Evolutionary conservation across 1,140 invertebrate species (phyloP), one percentile per base, ranked within the genome.

Genomic region (Microvelia longipes): DNA sequence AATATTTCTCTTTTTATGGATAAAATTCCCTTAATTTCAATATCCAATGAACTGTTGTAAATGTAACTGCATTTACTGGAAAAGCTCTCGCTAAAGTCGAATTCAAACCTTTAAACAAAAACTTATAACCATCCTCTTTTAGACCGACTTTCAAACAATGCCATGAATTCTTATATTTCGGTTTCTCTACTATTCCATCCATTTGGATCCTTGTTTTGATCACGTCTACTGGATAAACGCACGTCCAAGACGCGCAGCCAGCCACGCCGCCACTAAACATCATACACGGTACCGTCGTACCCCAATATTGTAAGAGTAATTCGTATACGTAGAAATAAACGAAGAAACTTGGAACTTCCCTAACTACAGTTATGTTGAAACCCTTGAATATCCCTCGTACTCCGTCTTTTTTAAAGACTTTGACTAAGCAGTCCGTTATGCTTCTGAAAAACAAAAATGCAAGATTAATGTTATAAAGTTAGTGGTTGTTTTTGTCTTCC

Each of bases 61-160:
- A 96, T 30, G 91, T 94, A 1, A 90, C 90, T 0, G 92, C 94
- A 76, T 96, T 97, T 19, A 89, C 90, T 0, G 94, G 92, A 79
- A 96, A 96, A 0, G 94, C 92, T 62, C 94, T 83, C 30, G 94
- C 77, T 19, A 92, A 77, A 0, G 92, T 90, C 0, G 92, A 90
- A 14, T 82, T 85, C 0, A 94, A 75, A 0, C 92, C 92, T 15
- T 87, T 80, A 25, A 84, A 82, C 70, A 94, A 81, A 70, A 86
- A 88, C 0, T 74, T 72, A 69, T 84, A 81, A 0, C 92, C 92
- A 75, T 94, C 91, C 0, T 78, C 75, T 28, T 78, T 78, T 28
- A 90, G 80, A 29, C 90, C 91, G 74, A 88, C 83, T 19, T 80
- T 77, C 1, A 88, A 80, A 77, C 93, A 95, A 75, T 94, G 87